phyloP scores from a whole-genome alignment of 1,140 invertebrate genomes.

The Sarcophaga peregrina region DNA sequence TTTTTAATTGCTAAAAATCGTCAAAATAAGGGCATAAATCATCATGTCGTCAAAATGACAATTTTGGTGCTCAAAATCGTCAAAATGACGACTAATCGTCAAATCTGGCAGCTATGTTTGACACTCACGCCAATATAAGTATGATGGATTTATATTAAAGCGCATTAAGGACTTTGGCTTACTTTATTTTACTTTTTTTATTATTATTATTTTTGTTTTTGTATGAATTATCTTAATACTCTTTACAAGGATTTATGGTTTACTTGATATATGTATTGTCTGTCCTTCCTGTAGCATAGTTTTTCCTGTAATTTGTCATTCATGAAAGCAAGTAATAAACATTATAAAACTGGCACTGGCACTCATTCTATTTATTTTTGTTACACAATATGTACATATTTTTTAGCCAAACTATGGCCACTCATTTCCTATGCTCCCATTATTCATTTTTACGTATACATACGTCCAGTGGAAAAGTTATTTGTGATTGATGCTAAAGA shows the following conservation, averaged over 20 bases:
- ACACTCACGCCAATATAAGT: too few species aligned
- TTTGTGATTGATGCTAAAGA: background rate
- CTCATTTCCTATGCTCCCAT: background rate
- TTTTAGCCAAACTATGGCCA: background rate
- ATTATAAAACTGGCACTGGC: background rate
- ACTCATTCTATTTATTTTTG: background rate
- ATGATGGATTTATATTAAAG: too few species aligned
- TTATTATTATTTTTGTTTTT: background rate
- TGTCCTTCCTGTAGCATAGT: background rate
- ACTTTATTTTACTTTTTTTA: too few species aligned
- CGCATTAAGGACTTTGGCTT: too few species aligned
- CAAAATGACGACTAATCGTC: too few species aligned
- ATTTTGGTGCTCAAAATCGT: too few species aligned
- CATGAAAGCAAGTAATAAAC: background rate
- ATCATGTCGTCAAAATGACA: too few species aligned
- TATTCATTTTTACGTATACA: background rate
- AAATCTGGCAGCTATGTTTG: too few species aligned
- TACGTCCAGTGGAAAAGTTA: background rate
- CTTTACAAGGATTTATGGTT: background rate
- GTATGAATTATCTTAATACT: background rate
- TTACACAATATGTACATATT: background rate
- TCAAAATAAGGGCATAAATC: too few species aligned
- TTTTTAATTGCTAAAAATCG: too few species aligned
- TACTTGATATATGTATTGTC: background rate
- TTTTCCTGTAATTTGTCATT: constrained; percentile 21